These are phyloP conservation scores for Erpornis zantholeuca DNA, from an alignment of 2,113 vertebrate genomes.

Conservation along the genomic window DNA sequence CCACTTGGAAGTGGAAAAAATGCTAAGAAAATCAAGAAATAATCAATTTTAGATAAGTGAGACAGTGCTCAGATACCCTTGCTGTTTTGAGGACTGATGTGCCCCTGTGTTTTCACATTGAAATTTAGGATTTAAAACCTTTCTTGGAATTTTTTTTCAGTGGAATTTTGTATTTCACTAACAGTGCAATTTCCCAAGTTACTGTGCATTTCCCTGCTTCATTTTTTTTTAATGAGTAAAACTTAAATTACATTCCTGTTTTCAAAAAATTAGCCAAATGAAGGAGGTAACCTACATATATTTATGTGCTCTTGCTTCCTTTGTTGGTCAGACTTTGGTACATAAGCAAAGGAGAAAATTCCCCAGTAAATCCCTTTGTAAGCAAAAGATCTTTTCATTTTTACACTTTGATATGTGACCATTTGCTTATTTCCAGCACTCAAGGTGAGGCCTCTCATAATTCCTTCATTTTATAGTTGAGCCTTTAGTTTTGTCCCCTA, in stretches of 20 bases:
- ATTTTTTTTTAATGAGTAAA: background rate
- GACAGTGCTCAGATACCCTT: fast-evolving
- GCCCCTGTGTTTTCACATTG: background rate
- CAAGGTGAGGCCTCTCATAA: background rate
- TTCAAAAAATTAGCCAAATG: background rate
- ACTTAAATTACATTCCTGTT: background rate
- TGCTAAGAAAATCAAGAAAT: background rate
- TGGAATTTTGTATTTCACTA: background rate
- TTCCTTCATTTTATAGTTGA: background rate
- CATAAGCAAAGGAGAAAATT: background rate
- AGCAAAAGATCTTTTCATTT: background rate
- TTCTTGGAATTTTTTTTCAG: background rate
- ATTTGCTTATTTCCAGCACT: background rate
- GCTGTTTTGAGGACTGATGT: background rate
- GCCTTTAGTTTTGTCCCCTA: background rate
- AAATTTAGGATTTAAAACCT: background rate
- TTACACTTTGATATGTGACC: background rate
- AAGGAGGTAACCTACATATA: background rate
- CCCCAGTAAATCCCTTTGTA: background rate
- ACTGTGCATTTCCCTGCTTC: background rate
- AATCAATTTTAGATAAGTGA: background rate
- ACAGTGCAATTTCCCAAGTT: background rate
- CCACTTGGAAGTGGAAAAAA: background rate
- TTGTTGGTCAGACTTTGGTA: background rate
- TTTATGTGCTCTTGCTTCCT: background rate